Evolutionary conservation across 2,888 invertebrate genomes (phyloP), one percentile per base, ranked within the genome.

Genomic region (Phania funesta): DNA sequence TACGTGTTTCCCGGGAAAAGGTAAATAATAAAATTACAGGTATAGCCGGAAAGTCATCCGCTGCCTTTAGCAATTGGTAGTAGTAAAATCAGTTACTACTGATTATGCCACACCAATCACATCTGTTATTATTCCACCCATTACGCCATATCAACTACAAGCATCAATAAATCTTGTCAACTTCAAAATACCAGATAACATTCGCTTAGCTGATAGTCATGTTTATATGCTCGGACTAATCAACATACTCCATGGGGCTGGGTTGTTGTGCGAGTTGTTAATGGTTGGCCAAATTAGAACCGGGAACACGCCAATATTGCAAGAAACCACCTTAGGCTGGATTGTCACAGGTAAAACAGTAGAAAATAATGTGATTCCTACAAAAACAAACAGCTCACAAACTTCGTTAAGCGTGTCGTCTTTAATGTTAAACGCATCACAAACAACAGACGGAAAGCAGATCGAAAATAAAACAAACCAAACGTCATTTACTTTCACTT

Each of bases 261-360:
- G 41, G 0, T 38, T 52, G 11, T 68, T 68, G 11, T 65, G 35
- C 20, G 65, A 65, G 5, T 35, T 65, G 18, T 38, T 65, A 2
- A 58, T 71, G 71, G 58, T 70, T 16, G 70, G 71, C 0, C 60
- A 71, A 24, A 71, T 71, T 20, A 71, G 50, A 60, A 50, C 24
- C 3, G 4, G 18, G n/a, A 56, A 46, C 18, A 22, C 32, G 24
- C 56, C 70, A 46, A 29, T 44, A 9, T 46, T 71, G n/a, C 70
- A 71, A 71, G 48, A 46, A 48, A 58, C 46, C 11, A 22, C 16
- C 0, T 20, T 73, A 8, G 60, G 60, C 5, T 64, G 74, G 54
- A 64, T 64, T 11, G 64, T 74, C 3, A 44, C 74, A 3, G 64
- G 64, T 11, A 11, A 26, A 13, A 9, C 20, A 6, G 24, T 20